Evolutionary conservation across 2,797 vertebrate genomes (phyloP).

Genomic region (Pygocentrus nattereri): DNA sequence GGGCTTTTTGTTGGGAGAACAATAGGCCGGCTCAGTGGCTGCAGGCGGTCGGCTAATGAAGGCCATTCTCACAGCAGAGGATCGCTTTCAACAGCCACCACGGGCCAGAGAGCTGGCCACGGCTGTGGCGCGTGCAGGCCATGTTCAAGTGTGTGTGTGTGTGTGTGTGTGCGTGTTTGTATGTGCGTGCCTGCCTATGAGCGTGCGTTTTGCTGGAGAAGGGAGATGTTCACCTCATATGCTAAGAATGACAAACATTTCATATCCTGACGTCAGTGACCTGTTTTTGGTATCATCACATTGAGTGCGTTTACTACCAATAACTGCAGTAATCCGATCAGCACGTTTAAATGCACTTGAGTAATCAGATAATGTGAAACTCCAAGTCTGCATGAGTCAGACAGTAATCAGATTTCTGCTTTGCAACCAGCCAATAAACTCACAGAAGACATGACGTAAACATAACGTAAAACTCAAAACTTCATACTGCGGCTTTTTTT

Average conservation of each 20-base stretch:
- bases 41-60: conserved; percentile 51
- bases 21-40: conserved; percentile 44
- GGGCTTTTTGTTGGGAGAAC: conserved; percentile 54
- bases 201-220: not conserved
- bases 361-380: no score
- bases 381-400: no score
- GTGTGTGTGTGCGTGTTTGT: not conserved
- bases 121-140: conserved; percentile 11
- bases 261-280: not conserved
- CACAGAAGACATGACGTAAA: no score
- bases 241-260: not conserved
- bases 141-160: not conserved
- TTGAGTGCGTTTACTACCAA: no score
- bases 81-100: conserved; percentile 34
- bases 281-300: no score
- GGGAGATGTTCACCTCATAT: conserved; percentile 23
- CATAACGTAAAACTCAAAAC: no score
- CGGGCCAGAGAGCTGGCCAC: conserved; percentile 8
- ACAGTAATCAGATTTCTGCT: no score
- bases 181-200: not conserved
- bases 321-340: no score
- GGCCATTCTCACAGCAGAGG: conserved; percentile 48
- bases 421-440: no score
- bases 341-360: no score
- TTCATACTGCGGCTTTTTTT: no score